Evolutionary conservation across 2,113 vertebrate species (phyloP).

Genomic region (Chloropsis hardwickii): DNA sequence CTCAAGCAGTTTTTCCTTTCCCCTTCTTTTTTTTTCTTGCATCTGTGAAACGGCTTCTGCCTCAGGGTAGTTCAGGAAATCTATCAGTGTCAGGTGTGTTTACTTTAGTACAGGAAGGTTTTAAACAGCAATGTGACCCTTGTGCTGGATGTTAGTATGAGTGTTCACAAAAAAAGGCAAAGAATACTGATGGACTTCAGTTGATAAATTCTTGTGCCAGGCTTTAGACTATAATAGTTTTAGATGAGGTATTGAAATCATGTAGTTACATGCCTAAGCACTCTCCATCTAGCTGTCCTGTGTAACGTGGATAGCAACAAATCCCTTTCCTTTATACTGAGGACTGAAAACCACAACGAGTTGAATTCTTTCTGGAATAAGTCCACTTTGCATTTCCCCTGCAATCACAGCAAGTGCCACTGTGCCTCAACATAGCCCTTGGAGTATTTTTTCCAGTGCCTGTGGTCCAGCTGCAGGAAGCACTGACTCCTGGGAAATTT

Average conservation of each 20-base stretch:
- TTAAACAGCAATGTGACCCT: constrained; percentile 66
- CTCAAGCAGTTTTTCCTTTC: background rate
- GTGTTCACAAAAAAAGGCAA: constrained; percentile 64
- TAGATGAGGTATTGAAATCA: background rate
- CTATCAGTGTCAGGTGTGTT: constrained; percentile 77
- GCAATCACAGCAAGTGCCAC: background rate
- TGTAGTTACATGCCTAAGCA: background rate
- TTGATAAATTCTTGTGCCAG: background rate
- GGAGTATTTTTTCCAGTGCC: background rate
- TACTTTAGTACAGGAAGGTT: constrained; percentile 67
- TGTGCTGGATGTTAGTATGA: constrained; percentile 67
- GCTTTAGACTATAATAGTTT: background rate
- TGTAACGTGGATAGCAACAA: background rate
- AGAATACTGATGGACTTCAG: constrained; percentile 71
- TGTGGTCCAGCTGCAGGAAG: constrained; percentile 3
- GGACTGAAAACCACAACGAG: background rate
- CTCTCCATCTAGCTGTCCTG: background rate
- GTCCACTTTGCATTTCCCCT: background rate
- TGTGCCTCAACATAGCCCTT: background rate
- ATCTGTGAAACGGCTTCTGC: constrained; percentile 58
- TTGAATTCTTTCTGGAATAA: background rate
- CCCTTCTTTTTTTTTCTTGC: background rate
- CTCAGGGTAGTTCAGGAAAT: constrained; percentile 72
- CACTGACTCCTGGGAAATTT: background rate
- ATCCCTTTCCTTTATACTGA: background rate